Conservation (phyloP, 2,888 invertebrate genomes). For the Spodoptera picta region DNA sequence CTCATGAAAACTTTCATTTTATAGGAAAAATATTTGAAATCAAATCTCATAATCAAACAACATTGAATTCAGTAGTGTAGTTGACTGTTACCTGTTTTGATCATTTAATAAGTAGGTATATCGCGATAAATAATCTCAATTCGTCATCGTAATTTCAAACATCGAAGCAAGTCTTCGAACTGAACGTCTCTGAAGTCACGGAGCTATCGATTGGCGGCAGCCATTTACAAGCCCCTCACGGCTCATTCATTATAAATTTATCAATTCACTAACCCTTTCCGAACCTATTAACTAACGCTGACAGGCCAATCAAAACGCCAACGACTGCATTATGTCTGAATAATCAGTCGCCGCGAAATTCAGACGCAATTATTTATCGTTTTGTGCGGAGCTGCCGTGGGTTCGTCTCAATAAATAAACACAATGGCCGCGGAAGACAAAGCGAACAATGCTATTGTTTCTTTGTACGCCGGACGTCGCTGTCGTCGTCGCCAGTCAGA, state of each 20-base stretch:
- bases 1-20: too few relatives aligned
- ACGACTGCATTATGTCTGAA: conserved; percentile 54
- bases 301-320: conserved; percentile 53
- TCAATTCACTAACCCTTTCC: conserved; percentile 53
- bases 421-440: conserved; percentile 75
- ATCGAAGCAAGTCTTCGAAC: too few relatives aligned
- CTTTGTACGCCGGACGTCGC: conserved; percentile 56
- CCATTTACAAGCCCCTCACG: conserved; percentile 24
- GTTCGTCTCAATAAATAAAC: conserved; percentile 73
- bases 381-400: conserved; percentile 58
- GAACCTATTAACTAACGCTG: conserved; percentile 53
- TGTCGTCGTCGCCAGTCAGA: conserved; percentile 19
- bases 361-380: conserved; percentile 59
- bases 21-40: too few relatives aligned
- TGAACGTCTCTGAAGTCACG: not conserved
- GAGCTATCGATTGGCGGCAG: conserved; percentile 20
- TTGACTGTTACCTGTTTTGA: too few relatives aligned
- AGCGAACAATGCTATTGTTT: conserved; percentile 67
- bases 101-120: too few relatives aligned
- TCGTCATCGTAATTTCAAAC: too few relatives aligned
- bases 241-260: conserved; percentile 52
- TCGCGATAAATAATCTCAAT: too few relatives aligned
- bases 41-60: too few relatives aligned
- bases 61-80: too few relatives aligned
- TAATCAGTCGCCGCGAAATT: conserved; percentile 52